Percentiles rank a stretch among this genome's conserved stretches.
Conservation (phyloP, 1,140 invertebrate species). For the Pachyrhynchus sulphureomaculatus region DNA sequence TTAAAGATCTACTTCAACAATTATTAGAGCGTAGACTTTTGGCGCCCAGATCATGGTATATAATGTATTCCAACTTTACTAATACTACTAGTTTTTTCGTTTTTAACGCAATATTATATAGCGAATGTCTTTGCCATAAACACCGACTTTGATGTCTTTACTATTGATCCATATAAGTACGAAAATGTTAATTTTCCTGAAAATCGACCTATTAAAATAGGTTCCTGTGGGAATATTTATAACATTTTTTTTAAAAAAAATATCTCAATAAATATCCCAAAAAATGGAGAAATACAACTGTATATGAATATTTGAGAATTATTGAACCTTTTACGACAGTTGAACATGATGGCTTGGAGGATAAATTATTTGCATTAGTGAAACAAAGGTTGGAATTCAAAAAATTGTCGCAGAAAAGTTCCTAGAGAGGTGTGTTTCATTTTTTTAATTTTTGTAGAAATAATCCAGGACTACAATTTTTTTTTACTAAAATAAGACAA, state of each 20-base stretch:
- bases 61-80: neutral
- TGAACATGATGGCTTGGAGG: neutral
- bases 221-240: neutral
- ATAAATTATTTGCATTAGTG: neutral
- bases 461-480: too few relatives aligned
- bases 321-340: neutral
- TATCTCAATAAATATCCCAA: neutral
- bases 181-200: neutral
- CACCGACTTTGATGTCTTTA: neutral
- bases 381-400: neutral
- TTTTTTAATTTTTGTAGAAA: too few relatives aligned
- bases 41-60: neutral
- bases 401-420: too few relatives aligned
- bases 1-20: neutral
- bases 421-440: too few relatives aligned
- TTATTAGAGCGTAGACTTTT: neutral
- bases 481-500: too few relatives aligned
- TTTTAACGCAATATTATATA: neutral
- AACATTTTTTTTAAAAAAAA: neutral
- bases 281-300: slow-evolving; percentile 6
- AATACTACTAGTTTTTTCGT: neutral
- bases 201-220: neutral
- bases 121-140: neutral
- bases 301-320: neutral
- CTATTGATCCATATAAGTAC: slow-evolving; percentile 1